Percentiles rank a stretch among this genome's conserved stretches.
phyloP scores from a whole-genome alignment of 1,140 invertebrate species.

The Drosophila kurseongensis region DNA sequence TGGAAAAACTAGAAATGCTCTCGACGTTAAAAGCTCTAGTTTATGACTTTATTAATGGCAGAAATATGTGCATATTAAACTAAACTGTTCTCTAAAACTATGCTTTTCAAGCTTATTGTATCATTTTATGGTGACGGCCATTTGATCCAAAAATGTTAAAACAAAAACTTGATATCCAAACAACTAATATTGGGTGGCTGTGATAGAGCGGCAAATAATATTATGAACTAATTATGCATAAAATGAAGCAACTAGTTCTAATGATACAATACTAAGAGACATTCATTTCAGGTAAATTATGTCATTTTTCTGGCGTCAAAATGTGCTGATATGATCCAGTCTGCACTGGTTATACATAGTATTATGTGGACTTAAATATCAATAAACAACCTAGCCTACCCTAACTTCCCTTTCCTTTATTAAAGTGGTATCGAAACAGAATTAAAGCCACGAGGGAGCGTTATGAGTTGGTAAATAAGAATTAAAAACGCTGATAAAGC shows the following conservation, averaged over 20 bases:
- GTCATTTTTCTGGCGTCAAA: not conserved
- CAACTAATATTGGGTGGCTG: not conserved
- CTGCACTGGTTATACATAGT: not conserved
- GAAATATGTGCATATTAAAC: conserved; percentile 32
- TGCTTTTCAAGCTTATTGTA: not conserved
- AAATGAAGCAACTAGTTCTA: not conserved
- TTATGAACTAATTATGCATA: not conserved
- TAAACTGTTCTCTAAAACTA: conserved; percentile 16
- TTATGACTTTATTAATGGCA: conserved; percentile 17
- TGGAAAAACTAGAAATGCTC: conserved; percentile 3
- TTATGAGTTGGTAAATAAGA: conserved; percentile 77
- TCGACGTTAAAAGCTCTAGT: conserved; percentile 10
- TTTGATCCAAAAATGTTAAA: not conserved
- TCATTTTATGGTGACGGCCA: not conserved
- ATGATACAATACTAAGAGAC: not conserved
- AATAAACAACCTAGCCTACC: conserved; percentile 7
- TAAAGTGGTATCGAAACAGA: conserved; percentile 31
- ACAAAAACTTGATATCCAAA: conserved; percentile 1
- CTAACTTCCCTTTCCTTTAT: not conserved
- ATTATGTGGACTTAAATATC: not conserved
- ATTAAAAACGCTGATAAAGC: conserved; percentile 77
- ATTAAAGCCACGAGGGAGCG: conserved; percentile 22
- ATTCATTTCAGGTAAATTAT: not conserved
- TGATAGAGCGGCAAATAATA: not conserved
- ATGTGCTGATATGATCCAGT: conserved; percentile 8